Evolutionary conservation across 2,113 vertebrate species (phyloP).

Genomic region (Zosterops japonicus): DNA sequence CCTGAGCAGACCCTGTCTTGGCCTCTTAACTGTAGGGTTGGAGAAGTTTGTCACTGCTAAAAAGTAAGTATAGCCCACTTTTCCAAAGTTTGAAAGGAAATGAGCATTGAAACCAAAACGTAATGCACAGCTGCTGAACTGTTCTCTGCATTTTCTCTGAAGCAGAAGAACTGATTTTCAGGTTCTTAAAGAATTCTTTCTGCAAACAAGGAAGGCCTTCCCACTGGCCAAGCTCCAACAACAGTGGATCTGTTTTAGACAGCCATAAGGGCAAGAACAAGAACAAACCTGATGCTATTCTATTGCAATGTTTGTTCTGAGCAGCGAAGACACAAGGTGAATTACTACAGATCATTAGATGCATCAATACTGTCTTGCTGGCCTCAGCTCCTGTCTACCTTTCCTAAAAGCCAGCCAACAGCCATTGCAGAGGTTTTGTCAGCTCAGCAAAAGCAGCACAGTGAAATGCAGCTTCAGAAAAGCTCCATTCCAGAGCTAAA

Average conservation of each 20-base stretch:
- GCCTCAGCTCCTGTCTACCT: background rate
- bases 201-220: background rate
- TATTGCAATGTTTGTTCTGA: background rate
- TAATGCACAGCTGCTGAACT: background rate
- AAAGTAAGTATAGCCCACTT: background rate
- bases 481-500: background rate
- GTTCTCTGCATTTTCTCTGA: background rate
- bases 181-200: background rate
- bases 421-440: background rate
- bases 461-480: background rate
- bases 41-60: background rate
- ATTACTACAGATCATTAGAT: conserved; percentile 11
- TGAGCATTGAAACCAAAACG: background rate
- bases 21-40: background rate
- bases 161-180: background rate
- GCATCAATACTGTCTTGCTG: conserved; percentile 28
- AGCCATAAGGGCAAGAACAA: background rate
- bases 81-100: background rate
- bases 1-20: background rate
- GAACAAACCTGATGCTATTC: background rate
- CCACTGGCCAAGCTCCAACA: background rate
- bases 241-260: background rate
- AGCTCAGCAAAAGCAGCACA: background rate
- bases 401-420: background rate
- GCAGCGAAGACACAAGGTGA: background rate